Conservation (phyloP, 2,888 invertebrate species). For the Hirtodrosophila trivittata region DNA sequence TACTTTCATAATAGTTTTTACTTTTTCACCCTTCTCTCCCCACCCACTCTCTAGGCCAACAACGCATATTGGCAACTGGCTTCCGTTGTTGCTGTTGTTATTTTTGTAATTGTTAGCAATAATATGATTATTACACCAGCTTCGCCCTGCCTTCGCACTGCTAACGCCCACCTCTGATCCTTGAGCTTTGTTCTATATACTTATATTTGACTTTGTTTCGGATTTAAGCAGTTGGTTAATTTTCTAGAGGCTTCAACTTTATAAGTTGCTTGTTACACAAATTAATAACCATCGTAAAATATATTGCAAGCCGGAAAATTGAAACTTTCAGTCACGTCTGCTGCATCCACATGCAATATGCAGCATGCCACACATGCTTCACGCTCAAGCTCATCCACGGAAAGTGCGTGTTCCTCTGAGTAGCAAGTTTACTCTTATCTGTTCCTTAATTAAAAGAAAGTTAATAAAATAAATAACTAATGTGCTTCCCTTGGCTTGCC, state of each 20-base stretch:
- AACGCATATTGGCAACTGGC: slow-evolving; percentile 6
- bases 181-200: neutral
- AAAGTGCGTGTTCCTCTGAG: neutral
- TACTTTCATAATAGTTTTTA: slow-evolving; percentile 45
- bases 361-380: slow-evolving; percentile 1
- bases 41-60: neutral
- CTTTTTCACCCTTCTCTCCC: slow-evolving; percentile 2
- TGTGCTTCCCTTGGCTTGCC: too few species aligned
- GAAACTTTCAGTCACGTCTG: slow-evolving; percentile 66
- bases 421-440: too few species aligned
- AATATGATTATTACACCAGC: slow-evolving; percentile 42
- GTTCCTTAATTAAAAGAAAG: too few species aligned
- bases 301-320: slow-evolving; percentile 27
- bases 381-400: neutral
- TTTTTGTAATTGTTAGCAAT: slow-evolving; percentile 34
- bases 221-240: slow-evolving; percentile 12
- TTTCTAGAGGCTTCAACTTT: slow-evolving; percentile 36
- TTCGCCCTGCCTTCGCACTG: neutral
- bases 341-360: slow-evolving; percentile 34
- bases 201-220: neutral
- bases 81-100: slow-evolving; percentile 16
- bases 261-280: slow-evolving; percentile 45
- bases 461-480: too few species aligned
- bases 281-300: slow-evolving; percentile 50
- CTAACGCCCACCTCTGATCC: neutral